phyloP scores from a whole-genome alignment of 1,140 invertebrate genomes.

The Papilio dardanus region DNA sequence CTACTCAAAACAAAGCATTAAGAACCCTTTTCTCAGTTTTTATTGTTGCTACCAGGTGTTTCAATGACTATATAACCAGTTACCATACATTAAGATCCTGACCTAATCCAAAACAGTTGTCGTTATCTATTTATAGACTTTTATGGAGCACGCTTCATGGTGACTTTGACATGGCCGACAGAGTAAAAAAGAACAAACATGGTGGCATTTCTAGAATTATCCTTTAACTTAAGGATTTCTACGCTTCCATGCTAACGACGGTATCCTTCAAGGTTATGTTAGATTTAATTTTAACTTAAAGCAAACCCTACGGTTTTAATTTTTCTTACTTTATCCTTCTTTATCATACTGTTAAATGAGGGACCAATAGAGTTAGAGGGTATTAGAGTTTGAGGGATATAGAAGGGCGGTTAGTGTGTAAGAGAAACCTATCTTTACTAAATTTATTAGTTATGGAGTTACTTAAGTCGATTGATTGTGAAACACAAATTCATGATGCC shows the following conservation, averaged over 20 bases:
- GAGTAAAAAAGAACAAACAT: not conserved
- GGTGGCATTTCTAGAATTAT: conserved; percentile 24
- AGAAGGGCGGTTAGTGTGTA: no score
- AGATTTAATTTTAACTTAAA: not conserved
- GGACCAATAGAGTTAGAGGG: no score
- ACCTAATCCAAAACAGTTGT: conserved; percentile 27
- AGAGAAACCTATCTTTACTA: no score
- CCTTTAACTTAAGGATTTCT: not conserved
- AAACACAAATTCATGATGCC: conserved; percentile 23
- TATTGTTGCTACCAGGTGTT: conserved; percentile 23
- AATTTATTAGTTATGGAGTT: not conserved
- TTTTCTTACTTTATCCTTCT: no score
- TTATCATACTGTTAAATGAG: no score
- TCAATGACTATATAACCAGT: not conserved
- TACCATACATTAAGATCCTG: conserved; percentile 32
- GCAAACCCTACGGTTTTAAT: not conserved
- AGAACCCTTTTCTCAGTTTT: conserved; percentile 21
- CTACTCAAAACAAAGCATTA: conserved; percentile 6
- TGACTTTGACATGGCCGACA: not conserved
- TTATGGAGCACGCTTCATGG: conserved; percentile 29
- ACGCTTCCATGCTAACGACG: not conserved
- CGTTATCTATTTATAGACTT: conserved; percentile 30
- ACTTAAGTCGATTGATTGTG: not conserved
- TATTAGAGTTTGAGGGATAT: no score
- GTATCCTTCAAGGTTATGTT: not conserved